Base-by-base conservation (phyloP, 2,797 vertebrate species). In the Garrulus glandarius region DNA sequence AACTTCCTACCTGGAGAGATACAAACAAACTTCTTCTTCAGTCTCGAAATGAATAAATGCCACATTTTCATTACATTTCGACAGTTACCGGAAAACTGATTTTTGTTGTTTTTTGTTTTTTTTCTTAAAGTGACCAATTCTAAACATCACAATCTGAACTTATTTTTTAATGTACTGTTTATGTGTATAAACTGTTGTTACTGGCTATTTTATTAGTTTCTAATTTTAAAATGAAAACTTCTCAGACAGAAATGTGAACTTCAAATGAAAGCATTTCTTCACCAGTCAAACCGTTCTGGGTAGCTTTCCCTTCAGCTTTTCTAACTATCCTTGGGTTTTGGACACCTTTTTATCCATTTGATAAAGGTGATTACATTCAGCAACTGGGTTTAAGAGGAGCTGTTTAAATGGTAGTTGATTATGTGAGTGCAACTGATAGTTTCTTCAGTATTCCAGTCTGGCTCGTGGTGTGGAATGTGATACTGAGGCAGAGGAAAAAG, bases 381-480 rank as follows among this genome's bases (percentile, higher is more conserved):
- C 92, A 68, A 32, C 39, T 65, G 68, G 71, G 70, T 89, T 96
- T 79, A 68, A 65, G 34, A 80, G 82, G 50, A 60, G 59, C 34
- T 92, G 43, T 92, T 94, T 81, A 96, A 95, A 60, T 55, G 44
- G 18, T 57, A 61, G 56, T 39, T 50, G 89, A 71, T 72, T 65
- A 6, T 71, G 37, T 11, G 10, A 34, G 12, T 52, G 32, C 0
- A 2, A 4, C 23, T 12, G 20, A 32, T 59, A 46, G 44, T 64
- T 78, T 93, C 44, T 77, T 69, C 22, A 17, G 29, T 2, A 0
- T 67, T 50, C 26, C 9, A 37, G 36, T 39, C 36, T 3, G 26
- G 24, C 32, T 82, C 0, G 0, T 1, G 13, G 47, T 1, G 4
- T 1, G 1, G 36, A 43, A 16, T 4, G 1, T 6, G 23, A 39